Conservation (phyloP, 2,888 invertebrate species). For the Trachelus tabidus region DNA sequence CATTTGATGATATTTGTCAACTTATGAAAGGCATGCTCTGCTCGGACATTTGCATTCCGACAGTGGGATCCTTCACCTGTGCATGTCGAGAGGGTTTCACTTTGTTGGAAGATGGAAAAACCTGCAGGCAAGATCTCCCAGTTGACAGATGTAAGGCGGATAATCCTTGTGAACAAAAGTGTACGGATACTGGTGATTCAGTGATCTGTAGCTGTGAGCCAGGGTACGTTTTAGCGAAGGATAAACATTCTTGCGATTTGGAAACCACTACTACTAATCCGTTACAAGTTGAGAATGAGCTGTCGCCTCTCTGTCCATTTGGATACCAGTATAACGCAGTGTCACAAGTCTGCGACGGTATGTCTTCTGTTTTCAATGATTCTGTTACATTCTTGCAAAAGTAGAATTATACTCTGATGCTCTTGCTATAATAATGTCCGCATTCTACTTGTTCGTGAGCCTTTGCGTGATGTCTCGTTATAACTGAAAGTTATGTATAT, state of each 20-base stretch:
- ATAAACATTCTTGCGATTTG: slow-evolving; percentile 73
- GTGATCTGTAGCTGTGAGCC: slow-evolving; percentile 78
- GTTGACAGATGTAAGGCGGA: slow-evolving; percentile 70
- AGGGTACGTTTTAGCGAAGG: slow-evolving; percentile 76
- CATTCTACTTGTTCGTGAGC: not conserved
- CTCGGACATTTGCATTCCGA: slow-evolving; percentile 82
- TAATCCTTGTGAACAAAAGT: slow-evolving; percentile 81
- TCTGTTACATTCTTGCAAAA: not conserved
- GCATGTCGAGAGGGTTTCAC: slow-evolving; percentile 77
- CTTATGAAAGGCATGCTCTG: slow-evolving; percentile 73
- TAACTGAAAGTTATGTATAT: slow-evolving; percentile 53
- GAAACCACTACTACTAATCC: slow-evolving; percentile 2
- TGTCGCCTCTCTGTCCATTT: slow-evolving; percentile 47
- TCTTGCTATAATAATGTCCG: not conserved
- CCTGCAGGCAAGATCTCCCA: slow-evolving; percentile 70
- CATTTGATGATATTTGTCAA: slow-evolving; percentile 65
- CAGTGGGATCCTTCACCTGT: slow-evolving; percentile 78
- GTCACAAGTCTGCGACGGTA: slow-evolving; percentile 60
- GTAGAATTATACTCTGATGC: not conserved
- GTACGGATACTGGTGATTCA: slow-evolving; percentile 76
- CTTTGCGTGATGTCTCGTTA: not conserved
- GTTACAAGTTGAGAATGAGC: slow-evolving; percentile 37
- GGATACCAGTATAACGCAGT: slow-evolving; percentile 57
- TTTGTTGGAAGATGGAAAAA: slow-evolving; percentile 77
- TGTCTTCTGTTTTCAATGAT: slow-evolving; percentile 23